Evolutionary conservation across 2,797 vertebrate species (phyloP).

Genomic region (Setipinna tenuifilis): DNA sequence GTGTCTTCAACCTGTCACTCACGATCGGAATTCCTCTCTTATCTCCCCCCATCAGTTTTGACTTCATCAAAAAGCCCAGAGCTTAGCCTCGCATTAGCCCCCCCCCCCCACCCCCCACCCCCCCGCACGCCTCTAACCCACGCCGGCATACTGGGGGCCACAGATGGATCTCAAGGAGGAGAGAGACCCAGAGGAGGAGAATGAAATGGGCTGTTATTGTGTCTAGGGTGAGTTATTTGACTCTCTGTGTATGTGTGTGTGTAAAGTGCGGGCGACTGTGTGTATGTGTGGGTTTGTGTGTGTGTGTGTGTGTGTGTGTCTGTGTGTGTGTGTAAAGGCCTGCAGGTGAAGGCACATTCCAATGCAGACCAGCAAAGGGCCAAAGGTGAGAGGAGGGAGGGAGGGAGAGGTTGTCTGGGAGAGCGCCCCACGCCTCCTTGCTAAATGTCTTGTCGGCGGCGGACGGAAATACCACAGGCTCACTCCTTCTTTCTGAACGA

Average conservation of each 20-base stretch:
- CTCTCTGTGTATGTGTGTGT: slow-evolving; percentile 27
- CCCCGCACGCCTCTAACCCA: background rate
- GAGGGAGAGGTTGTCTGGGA: background rate
- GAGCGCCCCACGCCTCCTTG: background rate
- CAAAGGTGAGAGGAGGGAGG: background rate
- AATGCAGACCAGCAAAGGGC: background rate
- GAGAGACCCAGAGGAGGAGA: background rate
- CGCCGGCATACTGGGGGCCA: background rate
- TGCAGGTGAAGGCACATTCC: slow-evolving; percentile 20
- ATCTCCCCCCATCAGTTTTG: slow-evolving; percentile 7
- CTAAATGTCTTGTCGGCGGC: background rate
- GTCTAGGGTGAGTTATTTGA: slow-evolving; percentile 31
- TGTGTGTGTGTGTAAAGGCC: slow-evolving; percentile 19
- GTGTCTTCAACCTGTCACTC: slow-evolving; percentile 26
- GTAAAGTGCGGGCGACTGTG: slow-evolving; percentile 18
- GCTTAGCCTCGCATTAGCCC: background rate
- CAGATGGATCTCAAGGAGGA: background rate
- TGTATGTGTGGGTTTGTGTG: slow-evolving; percentile 37
- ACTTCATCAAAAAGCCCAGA: background rate
- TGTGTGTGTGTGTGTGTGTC: slow-evolving; percentile 32
- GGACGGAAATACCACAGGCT: background rate
- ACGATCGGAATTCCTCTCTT: slow-evolving; percentile 1
- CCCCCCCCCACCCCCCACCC: background rate
- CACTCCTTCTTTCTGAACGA: background rate
- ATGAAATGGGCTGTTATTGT: background rate